Evolutionary conservation across 2,797 vertebrate genomes (phyloP), one percentile per base, ranked within the genome.

Genomic region (Sorex maritimensis): DNA sequence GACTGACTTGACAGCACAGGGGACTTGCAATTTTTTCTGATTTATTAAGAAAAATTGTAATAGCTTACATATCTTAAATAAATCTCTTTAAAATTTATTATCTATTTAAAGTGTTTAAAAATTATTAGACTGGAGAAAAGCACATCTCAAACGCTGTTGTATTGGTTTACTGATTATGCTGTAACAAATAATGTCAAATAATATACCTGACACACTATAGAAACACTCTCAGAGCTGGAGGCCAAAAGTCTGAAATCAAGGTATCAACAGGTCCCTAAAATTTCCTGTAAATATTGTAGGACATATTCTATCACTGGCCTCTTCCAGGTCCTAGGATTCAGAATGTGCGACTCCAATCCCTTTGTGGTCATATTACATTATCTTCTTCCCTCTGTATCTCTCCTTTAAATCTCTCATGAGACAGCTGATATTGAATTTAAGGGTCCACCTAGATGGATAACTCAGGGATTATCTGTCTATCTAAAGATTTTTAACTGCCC

Each of bases 251-350:
- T 46, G 30, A 90, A 73, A 83, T 87, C 0, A 52, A 30, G 1
- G 13, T 58, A 6, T 38, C n/a, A 24, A 12, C 14, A 69, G 26
- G 15, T 0, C 2, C 5, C 0, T 1, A 0, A 26, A 28, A 26
- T 67, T 73, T 0, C 28, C 41, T 63, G 2, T n/a, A 58, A 24
- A 81, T 7, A 24, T 5, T 71, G 34, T 34, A 13, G 24, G 12
- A 30, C 5, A 72, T 3, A 24, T 9, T 71, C 8, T 1, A 17
- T 44, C 61, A n/a, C 9, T 71, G 38, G 13, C 2, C 2, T 52
- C 5, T 34, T 38, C 19, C 13, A 26, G 1, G 1, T 23, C 44
- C 44, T 83, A 21, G 30, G 34, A 3, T 5, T 77, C 68, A 4
- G 10, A 12, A 4, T 9, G 14, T 4, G 28, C 67, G 24, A 8